Base-by-base conservation (phyloP, 1,140 invertebrate genomes). In the Elymnias hypermnestra region DNA sequence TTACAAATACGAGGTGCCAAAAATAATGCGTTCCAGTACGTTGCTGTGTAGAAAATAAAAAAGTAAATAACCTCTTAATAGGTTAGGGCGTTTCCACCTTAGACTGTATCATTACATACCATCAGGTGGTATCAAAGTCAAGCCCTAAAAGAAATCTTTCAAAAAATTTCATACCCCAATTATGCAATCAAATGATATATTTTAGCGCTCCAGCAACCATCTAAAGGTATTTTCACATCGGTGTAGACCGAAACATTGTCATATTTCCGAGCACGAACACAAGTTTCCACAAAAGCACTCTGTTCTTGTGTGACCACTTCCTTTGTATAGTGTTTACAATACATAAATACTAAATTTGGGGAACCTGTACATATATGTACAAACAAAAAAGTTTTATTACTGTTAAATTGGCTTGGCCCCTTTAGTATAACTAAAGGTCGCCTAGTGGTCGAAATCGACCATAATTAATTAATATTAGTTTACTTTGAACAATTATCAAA, bases 161-260 rank as follows among this genome's bases (percentile, higher is more conserved):
- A n/a, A n/a, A n/a, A n/a, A n/a, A n/a, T n/a, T n/a, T n/a, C n/a
- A n/a, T n/a, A n/a, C n/a, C n/a, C n/a, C n/a, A n/a, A n/a, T n/a
- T n/a, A n/a, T n/a, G n/a, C n/a, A n/a, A n/a, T n/a, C n/a, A 36
- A 4, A 33, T 33, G 53, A 41, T 38, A 23, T 57, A 71, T 74
- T 35, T 77, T 77, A 77, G n/a, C 31, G 44, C 53, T 44, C 46
- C 46, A 33, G 47, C 49, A 43, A 35, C 50, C 55, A 63, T 50
- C 52, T 68, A 68, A 77, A 74, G 73, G 71, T 70, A 65, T 60
- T 59, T 57, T 67, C 73, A 72, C 73, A 69, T 69, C 41, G 66
- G 71, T 57, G 67, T 64, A 63, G 43, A 58, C 57, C 56, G 53
- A 63, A 70, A 64, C 73, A 77, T 74, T 77, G 73, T 77, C 73